Evolutionary conservation across 1,140 invertebrate species (phyloP), one percentile per base, ranked within the genome.

Genomic region (Littorina saxatilis): DNA sequence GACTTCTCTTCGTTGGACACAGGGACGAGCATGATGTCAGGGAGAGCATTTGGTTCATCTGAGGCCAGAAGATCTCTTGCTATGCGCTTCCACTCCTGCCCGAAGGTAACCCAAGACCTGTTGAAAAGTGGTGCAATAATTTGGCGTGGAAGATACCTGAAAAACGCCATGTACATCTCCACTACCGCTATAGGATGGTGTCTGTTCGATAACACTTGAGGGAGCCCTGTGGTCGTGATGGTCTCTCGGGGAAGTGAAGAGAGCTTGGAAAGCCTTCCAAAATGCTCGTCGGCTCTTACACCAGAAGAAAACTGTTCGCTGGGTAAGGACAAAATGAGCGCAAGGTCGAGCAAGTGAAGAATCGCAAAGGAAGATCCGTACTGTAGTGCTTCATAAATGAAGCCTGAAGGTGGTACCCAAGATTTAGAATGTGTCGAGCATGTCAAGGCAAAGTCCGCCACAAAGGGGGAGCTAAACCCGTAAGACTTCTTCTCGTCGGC

Each of bases 371-470:
- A 1, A 7, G 76, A 78, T 5, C 76, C 76, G 15, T 11, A 2
- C 32, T 40, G 23, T 23, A 78, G 37, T 20, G 55, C 39, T 43
- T 15, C 40, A 17, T 9, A 63, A 20, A 78, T 29, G n/a, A 39
- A 63, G 4, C 35, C 32, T 1, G 37, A n/a, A 40, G 40, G 37
- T 2, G 76, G 0, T 29, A 11, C 23, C 0, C 1, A 20, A 35
- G 9, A 32, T 0, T 2, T 39, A n/a, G 35, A n/a, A n/a, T n/a
- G n/a, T n/a, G n/a, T 0, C 4, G 32, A n/a, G 29, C 76, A 61
- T 37, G 11, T 63, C 2, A 78, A 35, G 7, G 76, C 76, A 27
- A n/a, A 40, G 39, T 78, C 76, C 37, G 76, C 76, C 55, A 78
- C 76, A 17, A 78, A 66, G 15, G 35, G 35, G 11, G 32, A 23